Conservation (phyloP, 2,113 vertebrate genomes). For the Eonycteris spelaea region DNA sequence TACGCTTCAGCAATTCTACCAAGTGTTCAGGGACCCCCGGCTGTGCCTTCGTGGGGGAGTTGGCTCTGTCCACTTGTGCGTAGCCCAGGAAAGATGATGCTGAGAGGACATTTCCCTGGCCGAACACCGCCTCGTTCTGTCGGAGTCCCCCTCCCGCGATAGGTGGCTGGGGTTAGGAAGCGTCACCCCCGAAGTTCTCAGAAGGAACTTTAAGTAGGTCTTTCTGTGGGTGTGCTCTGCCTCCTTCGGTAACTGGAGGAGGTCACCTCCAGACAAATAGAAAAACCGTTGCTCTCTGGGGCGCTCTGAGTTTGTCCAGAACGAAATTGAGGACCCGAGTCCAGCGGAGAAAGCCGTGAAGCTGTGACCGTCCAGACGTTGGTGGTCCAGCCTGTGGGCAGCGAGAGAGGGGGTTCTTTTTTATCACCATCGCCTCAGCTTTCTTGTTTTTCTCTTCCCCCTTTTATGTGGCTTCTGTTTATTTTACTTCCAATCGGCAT, state of each 20-base stretch:
- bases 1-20: neutral
- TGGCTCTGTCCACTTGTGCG: neutral
- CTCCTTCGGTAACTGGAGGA: neutral
- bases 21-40: neutral
- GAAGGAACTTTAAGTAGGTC: neutral
- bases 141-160: neutral
- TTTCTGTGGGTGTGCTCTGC: neutral
- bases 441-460: neutral
- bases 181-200: too few relatives aligned
- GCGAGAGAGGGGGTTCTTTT: neutral
- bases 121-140: neutral
- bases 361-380: neutral
- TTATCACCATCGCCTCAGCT: neutral
- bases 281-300: neutral
- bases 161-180: neutral
- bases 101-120: neutral
- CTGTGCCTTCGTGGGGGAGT: neutral
- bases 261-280: neutral
- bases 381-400: neutral
- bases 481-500: neutral
- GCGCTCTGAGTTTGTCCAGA: neutral
- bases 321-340: neutral
- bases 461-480: neutral
- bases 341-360: fast-evolving
- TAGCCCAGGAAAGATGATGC: neutral